Base-by-base conservation (phyloP, 2,797 vertebrate species). In the Propithecus deckenii region DNA sequence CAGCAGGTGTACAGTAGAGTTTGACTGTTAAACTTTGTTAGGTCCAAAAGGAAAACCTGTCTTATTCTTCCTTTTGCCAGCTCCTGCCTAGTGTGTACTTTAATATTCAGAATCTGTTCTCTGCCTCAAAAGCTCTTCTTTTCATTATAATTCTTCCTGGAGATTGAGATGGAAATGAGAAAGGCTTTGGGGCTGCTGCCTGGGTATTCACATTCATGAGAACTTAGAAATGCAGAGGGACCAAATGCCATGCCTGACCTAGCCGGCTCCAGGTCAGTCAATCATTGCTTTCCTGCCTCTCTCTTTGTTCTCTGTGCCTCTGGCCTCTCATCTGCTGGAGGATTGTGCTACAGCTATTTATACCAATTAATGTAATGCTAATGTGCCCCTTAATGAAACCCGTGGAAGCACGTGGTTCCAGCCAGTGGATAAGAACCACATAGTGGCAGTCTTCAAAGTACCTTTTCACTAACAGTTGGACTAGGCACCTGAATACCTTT, bases 91-190 rank as follows among this genome's bases (percentile, higher is more conserved):
- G 83, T 43, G 35, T 91, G 52, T 71, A 8, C 86, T 97, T 89
- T n/a, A 96, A 88, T 89, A 79, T 96, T 95, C 94, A 59, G 52
- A 80, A 71, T 89, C 67, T 96, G 95, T 25, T 80, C 84, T 86
- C 74, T 86, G 85, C 91, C 65, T 93, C 71, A 72, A 0, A 96
- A 94, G 97, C 96, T 93, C 86, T 97, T 95, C 86, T 86, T 96
- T 91, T 97, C 96, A 95, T 98, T 96, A 75, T 94, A 89, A 97
- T 96, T 98, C 95, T 96, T 96, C 86, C 94, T 97, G 55, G 83
- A 97, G 96, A 96, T 97, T 98, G 96, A 97, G 97, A 97, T 97
- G 97, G 96, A 97, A 98, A 97, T 98, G 97, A 97, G 97, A 41
- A 92, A 88, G 94, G 85, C 89, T 95, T 89, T 81, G 95, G 95